Evolutionary conservation across 2,113 vertebrate genomes (phyloP).

Genomic region (Pavo muticus): DNA sequence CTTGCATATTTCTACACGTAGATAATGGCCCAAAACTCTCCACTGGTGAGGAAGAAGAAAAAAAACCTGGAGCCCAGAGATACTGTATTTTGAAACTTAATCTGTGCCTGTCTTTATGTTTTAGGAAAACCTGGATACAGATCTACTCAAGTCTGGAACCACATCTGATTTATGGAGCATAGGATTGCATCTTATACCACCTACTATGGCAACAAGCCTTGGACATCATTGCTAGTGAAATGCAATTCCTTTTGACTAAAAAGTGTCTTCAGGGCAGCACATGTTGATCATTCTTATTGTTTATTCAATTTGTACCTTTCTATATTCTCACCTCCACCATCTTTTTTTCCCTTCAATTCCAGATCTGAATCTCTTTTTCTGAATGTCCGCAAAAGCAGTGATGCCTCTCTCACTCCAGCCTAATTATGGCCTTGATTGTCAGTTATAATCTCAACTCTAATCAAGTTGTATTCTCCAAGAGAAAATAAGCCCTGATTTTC

Average conservation of each 20-base stretch:
- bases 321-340: not conserved
- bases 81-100: not conserved
- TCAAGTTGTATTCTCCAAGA: not conserved
- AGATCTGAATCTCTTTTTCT: not conserved
- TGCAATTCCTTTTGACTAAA: not conserved
- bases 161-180: not conserved
- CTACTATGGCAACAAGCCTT: not conserved
- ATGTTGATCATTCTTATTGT: not conserved
- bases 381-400: not conserved
- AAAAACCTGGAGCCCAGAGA: not conserved
- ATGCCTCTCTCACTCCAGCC: not conserved
- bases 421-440: not conserved
- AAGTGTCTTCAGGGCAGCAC: not conserved
- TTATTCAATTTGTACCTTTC: not conserved
- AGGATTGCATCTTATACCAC: not conserved
- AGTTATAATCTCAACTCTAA: not conserved
- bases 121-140: not conserved
- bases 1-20: not conserved
- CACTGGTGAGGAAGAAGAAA: not conserved
- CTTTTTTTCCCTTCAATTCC: not conserved
- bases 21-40: not conserved
- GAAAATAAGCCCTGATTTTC: not conserved
- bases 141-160: not conserved
- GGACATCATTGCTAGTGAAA: not conserved
- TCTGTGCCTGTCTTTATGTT: not conserved